Evolutionary conservation across 2,113 vertebrate genomes (phyloP), one percentile per base, ranked within the genome.

Genomic region (Megaceryle torquata): DNA sequence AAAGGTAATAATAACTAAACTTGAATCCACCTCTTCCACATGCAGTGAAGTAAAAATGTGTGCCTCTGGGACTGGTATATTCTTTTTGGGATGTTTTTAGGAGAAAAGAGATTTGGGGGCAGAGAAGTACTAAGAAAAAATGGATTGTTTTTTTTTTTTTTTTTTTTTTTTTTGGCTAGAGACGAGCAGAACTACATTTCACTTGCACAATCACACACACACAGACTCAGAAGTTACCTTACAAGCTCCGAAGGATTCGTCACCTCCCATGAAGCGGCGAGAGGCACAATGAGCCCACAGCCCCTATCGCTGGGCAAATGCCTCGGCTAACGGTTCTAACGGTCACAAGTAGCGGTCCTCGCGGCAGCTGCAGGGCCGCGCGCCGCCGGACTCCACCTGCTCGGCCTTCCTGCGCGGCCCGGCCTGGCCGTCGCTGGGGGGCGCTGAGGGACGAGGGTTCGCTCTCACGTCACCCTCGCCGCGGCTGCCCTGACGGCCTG

Each of bases 11-110:
- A 11, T 6, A 56, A 28, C 7, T 26, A 29, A 53, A 72, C 6
- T 6, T 11, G 7, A 72, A 64, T 72, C 26, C 13, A 43, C 15
- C 21, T 59, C 24, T 70, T 46, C 46, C 39, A 41, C 5, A 2
- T 15, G 8, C 31, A 86, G 6, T 57, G 4, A 46, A 46, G 24
- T 7, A 41, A 46, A 53, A 50, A 15, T 31, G 31, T 14, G 11
- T 14, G 18, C 11, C 31, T 20, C 22, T 70, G 15, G 0, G 1
- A 37, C 11, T 2, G 14, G 14, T 41, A 2, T 2, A 2, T 61
- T 67, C 37, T 41, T 43, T 53, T n/a, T 5, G 6, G 5, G 37
- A 9, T 6, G 9, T 26, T 74, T 88, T 78, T 33, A 75, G 46
- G 29, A 53, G 19, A 88, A 63, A 39, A 31, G 5, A 63, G 8